Evolutionary conservation across 1,140 invertebrate genomes (phyloP).

Genomic region (Metopolophium dirhodum): DNA sequence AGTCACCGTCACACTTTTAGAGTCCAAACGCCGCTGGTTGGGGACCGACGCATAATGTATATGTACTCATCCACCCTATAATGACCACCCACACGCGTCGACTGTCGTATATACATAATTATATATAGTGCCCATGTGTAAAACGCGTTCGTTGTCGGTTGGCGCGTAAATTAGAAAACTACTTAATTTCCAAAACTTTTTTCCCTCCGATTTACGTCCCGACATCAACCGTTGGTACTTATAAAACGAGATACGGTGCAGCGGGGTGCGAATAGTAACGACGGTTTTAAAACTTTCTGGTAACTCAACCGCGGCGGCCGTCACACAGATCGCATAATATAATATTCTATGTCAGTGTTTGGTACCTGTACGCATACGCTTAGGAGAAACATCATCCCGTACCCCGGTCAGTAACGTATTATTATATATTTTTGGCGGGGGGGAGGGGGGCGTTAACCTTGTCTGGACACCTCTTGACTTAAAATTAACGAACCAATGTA

Average conservation of each 20-base stretch:
- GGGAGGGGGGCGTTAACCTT: too few relatives aligned
- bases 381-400: too few relatives aligned
- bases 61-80: neutral
- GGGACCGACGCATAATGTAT: neutral
- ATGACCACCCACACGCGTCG: neutral
- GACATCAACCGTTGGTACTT: neutral
- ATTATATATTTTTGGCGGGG: too few relatives aligned
- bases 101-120: neutral
- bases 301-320: neutral
- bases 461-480: too few relatives aligned
- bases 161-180: neutral
- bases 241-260: neutral
- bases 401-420: too few relatives aligned
- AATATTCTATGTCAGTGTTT: neutral
- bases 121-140: too few relatives aligned
- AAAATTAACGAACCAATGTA: too few relatives aligned
- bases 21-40: neutral
- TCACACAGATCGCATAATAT: neutral
- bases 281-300: neutral
- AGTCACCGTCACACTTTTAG: neutral
- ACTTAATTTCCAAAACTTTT: conserved; percentile 13
- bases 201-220: neutral
- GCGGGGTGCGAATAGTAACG: neutral
- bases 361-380: too few relatives aligned
- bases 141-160: neutral